Evolutionary conservation across 1,140 invertebrate genomes (phyloP).

Genomic region (Drosophila leontia): DNA sequence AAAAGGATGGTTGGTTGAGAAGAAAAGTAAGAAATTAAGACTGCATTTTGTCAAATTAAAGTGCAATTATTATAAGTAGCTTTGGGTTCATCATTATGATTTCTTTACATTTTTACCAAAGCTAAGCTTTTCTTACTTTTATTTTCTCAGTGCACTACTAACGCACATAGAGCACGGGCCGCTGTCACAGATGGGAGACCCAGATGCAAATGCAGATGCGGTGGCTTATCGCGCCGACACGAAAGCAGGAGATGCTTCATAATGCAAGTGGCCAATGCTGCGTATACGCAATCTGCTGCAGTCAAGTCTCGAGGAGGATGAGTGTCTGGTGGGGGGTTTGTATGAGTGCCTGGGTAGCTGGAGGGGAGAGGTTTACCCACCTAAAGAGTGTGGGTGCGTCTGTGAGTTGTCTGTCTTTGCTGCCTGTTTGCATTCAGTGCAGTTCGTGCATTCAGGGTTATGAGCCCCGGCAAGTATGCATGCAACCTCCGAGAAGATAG

Average conservation of each 20-base stretch:
- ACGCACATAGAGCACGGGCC: constrained; percentile 39
- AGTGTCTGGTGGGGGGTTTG: neutral
- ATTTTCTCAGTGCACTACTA: constrained; percentile 26
- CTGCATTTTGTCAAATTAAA: too few species aligned
- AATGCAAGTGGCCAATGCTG: constrained; percentile 80
- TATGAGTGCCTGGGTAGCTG: constrained; percentile 1
- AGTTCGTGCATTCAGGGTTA: constrained; percentile 74
- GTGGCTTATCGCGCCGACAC: constrained; percentile 68
- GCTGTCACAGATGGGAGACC: constrained; percentile 39
- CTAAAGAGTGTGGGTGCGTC: constrained; percentile 54
- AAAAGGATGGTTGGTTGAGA: neutral
- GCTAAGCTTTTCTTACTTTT: neutral
- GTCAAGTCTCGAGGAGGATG: constrained; percentile 1
- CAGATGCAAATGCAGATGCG: constrained; percentile 53
- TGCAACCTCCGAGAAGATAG: constrained; percentile 67
- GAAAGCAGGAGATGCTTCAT: constrained; percentile 59
- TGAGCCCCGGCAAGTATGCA: constrained; percentile 60
- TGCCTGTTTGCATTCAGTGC: constrained; percentile 65
- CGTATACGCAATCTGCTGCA: constrained; percentile 76
- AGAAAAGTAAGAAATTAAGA: neutral
- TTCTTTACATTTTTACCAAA: neutral
- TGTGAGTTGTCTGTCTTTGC: constrained; percentile 62
- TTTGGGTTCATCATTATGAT: neutral
- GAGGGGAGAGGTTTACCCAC: neutral
- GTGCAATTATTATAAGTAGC: neutral